Percentiles rank a stretch among this genome's conserved stretches.
These are phyloP conservation scores for Sinohyriopsis cumingii DNA, from an alignment of 2,888 invertebrate species.

Conservation along the genomic window DNA sequence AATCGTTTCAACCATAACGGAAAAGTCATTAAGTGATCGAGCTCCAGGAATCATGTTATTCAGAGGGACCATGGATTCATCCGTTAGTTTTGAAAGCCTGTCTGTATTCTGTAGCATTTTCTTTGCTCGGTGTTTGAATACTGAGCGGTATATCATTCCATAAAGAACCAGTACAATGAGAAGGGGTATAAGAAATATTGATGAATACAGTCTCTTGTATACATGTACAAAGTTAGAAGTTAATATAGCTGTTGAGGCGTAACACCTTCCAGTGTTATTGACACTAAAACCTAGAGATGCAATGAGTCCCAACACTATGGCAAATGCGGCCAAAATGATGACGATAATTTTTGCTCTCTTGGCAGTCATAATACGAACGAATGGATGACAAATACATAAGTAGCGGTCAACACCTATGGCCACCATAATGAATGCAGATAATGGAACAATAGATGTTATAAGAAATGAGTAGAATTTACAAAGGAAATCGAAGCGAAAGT, in stretches of 20 bases:
- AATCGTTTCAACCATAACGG: too few species aligned
- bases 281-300: slow-evolving; percentile 41
- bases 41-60: neutral
- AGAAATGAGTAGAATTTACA: slow-evolving; percentile 64
- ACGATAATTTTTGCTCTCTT: slow-evolving; percentile 55
- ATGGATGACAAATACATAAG: slow-evolving; percentile 67
- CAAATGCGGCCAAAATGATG: slow-evolving; percentile 45
- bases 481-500: slow-evolving; percentile 44
- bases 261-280: slow-evolving; percentile 54
- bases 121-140: slow-evolving; percentile 39
- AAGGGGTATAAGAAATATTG: slow-evolving; percentile 65
- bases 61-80: slow-evolving; percentile 28
- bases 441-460: slow-evolving; percentile 62
- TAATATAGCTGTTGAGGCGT: slow-evolving; percentile 43
- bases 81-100: slow-evolving; percentile 23
- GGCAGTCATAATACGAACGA: slow-evolving; percentile 56
- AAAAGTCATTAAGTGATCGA: too few species aligned
- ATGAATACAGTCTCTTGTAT: slow-evolving; percentile 66
- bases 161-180: slow-evolving; percentile 70
- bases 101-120: slow-evolving; percentile 30
- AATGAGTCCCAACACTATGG: slow-evolving; percentile 55
- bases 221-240: slow-evolving; percentile 42
- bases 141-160: slow-evolving; percentile 64
- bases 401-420: slow-evolving; percentile 68
- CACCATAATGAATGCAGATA: slow-evolving; percentile 67